A percentile compares a stretch with the other conserved stretches of the same genome.
phyloP scores from a whole-genome alignment of 92 coral and sea anemone species.

The Parazoanthus atlanticus region DNA sequence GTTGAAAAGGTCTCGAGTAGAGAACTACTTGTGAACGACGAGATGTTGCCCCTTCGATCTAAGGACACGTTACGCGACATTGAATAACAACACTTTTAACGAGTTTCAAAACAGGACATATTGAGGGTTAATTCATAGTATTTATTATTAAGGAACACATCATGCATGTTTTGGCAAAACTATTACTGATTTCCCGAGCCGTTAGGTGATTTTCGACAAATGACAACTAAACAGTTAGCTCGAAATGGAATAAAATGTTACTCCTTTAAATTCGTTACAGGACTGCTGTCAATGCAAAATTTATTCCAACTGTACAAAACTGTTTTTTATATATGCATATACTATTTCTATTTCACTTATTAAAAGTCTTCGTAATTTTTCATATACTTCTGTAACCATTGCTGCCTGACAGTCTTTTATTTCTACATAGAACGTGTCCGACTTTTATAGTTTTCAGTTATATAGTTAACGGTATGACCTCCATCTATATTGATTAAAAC shows the following conservation, averaged over 20 bases:
- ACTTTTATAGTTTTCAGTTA: no score
- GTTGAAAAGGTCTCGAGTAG: slow-evolving; percentile 32
- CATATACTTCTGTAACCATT: no score
- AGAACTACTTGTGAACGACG: slow-evolving; percentile 6
- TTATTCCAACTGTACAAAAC: not conserved
- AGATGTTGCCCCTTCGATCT: not conserved
- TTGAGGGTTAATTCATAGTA: not conserved
- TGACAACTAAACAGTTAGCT: not conserved
- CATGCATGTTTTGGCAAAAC: no score
- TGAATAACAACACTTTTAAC: not conserved
- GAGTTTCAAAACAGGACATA: not conserved
- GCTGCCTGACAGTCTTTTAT: no score
- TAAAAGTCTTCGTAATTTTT: no score
- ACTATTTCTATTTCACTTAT: no score
- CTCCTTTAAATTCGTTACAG: not conserved
- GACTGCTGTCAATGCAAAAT: not conserved
- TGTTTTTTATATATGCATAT: not conserved
- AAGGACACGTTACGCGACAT: not conserved
- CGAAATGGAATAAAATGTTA: not conserved
- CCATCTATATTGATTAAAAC: no score
- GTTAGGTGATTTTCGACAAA: no score
- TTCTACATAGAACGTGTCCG: no score
- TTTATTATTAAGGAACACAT: no score
- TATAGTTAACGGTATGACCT: no score
- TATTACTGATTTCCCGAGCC: no score